These are phyloP conservation scores for Gari tellinella DNA, from an alignment of 2,888 invertebrate species.

Conservation along the genomic window DNA sequence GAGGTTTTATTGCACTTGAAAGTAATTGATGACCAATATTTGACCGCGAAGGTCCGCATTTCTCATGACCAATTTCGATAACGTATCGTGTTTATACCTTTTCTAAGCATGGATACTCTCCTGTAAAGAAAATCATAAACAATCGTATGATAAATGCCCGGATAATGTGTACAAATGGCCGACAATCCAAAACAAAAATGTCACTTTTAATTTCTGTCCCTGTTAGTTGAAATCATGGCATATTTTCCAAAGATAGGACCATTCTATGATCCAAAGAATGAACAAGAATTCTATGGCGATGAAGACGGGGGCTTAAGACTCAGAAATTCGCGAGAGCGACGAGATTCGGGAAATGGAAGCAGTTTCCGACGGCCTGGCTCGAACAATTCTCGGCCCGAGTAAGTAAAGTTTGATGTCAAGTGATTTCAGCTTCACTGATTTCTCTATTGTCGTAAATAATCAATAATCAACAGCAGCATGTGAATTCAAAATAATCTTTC, in stretches of 20 bases:
- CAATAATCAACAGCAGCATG: too few species aligned
- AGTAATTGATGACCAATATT: too few species aligned
- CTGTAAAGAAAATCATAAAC: too few species aligned
- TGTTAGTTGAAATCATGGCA: slow-evolving; percentile 52
- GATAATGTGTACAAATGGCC: slow-evolving; percentile 56
- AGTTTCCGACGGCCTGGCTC: slow-evolving; percentile 1
- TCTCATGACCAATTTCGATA: too few species aligned
- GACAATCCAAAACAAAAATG: slow-evolving; percentile 15
- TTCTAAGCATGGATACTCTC: too few species aligned
- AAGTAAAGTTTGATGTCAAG: too few species aligned
- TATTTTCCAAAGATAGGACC: slow-evolving; percentile 67
- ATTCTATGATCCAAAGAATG: slow-evolving; percentile 70
- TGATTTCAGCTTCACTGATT: too few species aligned
- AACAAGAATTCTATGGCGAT: slow-evolving; percentile 66
- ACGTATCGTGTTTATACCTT: too few species aligned
- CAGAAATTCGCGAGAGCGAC: slow-evolving; percentile 31
- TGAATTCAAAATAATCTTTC: too few species aligned
- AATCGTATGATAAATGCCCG: slow-evolving; percentile 33
- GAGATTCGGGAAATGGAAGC: slow-evolving; percentile 6
- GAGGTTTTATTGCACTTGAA: too few species aligned
- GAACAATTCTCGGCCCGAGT: background rate
- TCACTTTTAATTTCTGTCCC: background rate
- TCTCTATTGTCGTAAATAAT: too few species aligned
- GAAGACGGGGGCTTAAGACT: slow-evolving; percentile 59
- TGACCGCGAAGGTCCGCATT: too few species aligned